phyloP scores from a whole-genome alignment of 2,888 invertebrate species.

The Brachypalpus laphriformis region DNA sequence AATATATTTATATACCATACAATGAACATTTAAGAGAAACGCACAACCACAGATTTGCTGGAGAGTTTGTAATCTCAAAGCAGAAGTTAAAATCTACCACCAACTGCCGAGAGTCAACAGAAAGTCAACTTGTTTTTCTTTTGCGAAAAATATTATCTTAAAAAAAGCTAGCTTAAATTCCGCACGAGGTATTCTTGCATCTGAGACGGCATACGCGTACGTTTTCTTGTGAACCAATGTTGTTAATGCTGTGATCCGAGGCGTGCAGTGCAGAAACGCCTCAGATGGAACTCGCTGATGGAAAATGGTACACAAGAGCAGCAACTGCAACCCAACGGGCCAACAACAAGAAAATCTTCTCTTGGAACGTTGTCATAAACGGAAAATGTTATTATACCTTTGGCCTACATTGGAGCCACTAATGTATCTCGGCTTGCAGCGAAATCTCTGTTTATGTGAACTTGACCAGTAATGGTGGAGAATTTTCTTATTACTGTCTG shows the following conservation, averaged over 20 bases:
- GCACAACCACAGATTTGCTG: conserved; percentile 10
- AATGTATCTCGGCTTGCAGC: conserved; percentile 43
- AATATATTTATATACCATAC: conserved; percentile 43
- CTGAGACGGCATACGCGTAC: conserved; percentile 1
- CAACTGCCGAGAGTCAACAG: conserved; percentile 42
- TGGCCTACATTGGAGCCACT: conserved; percentile 66
- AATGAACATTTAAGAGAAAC: conserved; percentile 38
- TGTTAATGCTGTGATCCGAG: conserved; percentile 9
- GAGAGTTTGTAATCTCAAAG: conserved; percentile 9
- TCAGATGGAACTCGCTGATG: conserved; percentile 35
- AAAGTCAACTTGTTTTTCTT: conserved; percentile 51
- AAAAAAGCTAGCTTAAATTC: conserved; percentile 48
- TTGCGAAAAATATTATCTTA: conserved; percentile 31
- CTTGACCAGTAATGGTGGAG: conserved; percentile 63
- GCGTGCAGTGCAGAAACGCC: conserved; percentile 22
- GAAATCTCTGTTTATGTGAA: conserved; percentile 64
- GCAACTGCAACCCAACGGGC: conserved; percentile 56
- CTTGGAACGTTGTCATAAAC: conserved; percentile 64
- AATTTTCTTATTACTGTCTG: conserved; percentile 32
- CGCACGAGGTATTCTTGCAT: conserved; percentile 55
- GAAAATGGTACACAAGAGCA: conserved; percentile 57
- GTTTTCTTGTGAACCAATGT: conserved; percentile 7
- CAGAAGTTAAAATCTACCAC: conserved; percentile 31
- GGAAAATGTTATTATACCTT: conserved; percentile 72
- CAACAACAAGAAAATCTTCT: conserved; percentile 50